phyloP scores from a whole-genome alignment of 2,888 invertebrate species.

The Phragmatobia fuliginosa region DNA sequence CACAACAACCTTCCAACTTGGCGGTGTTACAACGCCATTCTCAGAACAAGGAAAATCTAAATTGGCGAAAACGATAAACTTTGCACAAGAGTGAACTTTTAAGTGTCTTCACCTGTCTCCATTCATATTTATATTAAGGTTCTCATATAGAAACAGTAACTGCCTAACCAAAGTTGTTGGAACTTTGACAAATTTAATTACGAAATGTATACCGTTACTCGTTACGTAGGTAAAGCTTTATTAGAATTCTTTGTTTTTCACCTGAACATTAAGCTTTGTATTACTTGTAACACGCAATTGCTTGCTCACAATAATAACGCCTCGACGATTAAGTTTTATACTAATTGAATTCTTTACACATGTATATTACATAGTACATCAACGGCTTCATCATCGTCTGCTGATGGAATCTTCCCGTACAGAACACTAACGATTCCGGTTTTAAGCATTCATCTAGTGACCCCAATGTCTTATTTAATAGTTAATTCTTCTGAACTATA shows the following conservation, averaged over 20 bases:
- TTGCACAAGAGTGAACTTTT: background rate
- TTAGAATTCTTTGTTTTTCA: background rate
- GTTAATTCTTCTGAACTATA: too few species aligned
- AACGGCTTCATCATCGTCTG: background rate
- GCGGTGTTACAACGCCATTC: slow-evolving; percentile 39
- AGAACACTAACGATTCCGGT: too few species aligned
- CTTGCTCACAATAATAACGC: background rate
- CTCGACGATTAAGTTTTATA: background rate
- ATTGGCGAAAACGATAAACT: slow-evolving; percentile 3
- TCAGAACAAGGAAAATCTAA: background rate
- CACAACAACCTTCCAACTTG: slow-evolving; percentile 43
- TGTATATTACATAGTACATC: background rate
- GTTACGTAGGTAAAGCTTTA: background rate
- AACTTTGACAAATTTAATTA: slow-evolving; percentile 3
- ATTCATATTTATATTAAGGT: background rate
- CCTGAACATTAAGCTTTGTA: background rate
- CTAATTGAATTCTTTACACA: background rate
- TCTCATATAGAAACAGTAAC: background rate
- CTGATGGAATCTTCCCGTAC: too few species aligned
- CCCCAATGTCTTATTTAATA: too few species aligned
- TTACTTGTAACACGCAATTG: background rate
- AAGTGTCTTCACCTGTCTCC: slow-evolving; percentile 1
- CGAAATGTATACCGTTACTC: background rate
- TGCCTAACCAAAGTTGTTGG: background rate
- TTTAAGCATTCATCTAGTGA: too few species aligned